Conservation (phyloP, 2,888 invertebrate genomes). For the Cheilosia impressa region DNA sequence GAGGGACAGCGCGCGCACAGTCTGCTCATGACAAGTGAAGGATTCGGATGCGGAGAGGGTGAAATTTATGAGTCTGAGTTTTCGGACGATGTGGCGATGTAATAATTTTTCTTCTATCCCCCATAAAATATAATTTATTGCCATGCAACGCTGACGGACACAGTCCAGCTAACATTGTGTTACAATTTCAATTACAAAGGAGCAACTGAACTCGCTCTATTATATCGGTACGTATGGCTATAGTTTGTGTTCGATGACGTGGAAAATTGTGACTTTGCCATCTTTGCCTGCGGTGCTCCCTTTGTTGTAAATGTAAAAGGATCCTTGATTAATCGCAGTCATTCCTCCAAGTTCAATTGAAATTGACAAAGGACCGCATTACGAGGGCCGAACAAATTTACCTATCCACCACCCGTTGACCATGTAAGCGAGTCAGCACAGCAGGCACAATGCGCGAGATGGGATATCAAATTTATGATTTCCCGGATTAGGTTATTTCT, state of each 20-base stretch:
- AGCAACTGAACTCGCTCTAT: not conserved
- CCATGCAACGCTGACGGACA: constrained; percentile 60
- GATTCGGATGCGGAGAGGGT: constrained; percentile 35
- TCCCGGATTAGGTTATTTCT: constrained; percentile 61
- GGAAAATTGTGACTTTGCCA: constrained; percentile 33
- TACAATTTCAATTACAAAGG: constrained; percentile 49
- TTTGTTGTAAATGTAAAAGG: not conserved
- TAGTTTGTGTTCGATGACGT: constrained; percentile 43
- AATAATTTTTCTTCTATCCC: constrained; percentile 70
- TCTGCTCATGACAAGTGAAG: constrained; percentile 40
- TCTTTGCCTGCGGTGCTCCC: constrained; percentile 9
- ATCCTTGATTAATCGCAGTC: constrained; percentile 55
- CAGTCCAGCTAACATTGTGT: constrained; percentile 61
- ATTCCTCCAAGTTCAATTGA: constrained; percentile 38
- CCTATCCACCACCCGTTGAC: constrained; percentile 67
- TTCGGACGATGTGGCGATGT: constrained; percentile 52
- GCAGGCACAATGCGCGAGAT: constrained; percentile 39
- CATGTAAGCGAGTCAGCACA: constrained; percentile 67
- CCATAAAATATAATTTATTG: constrained; percentile 69
- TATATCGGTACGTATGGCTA: not conserved
- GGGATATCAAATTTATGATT: constrained; percentile 66
- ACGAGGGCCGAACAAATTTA: constrained; percentile 50
- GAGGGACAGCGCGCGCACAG: constrained; percentile 15
- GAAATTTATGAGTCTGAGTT: constrained; percentile 69
- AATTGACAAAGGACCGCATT: constrained; percentile 37